A percentile compares a stretch with the other conserved stretches of the same genome.
Conservation (phyloP, 2,888 invertebrate species). For the Aporophyla nigra region DNA sequence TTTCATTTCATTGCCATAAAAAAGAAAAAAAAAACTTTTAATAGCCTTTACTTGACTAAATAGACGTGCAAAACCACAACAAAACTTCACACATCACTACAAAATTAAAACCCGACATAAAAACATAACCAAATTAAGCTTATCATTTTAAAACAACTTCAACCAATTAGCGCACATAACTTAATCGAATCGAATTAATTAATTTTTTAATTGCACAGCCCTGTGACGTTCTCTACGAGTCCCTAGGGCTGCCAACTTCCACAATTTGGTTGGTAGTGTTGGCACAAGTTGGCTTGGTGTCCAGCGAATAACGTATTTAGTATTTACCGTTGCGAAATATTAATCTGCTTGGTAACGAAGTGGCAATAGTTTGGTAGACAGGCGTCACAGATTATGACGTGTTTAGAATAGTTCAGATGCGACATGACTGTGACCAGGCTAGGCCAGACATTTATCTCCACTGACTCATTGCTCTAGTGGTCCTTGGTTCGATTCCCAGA, state of each 20-base stretch:
- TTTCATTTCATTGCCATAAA: no score
- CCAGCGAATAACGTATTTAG: slow-evolving; percentile 89
- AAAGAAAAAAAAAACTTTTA: no score
- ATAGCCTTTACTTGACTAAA: neutral
- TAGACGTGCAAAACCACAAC: slow-evolving; percentile 5
- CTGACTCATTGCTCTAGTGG: no score
- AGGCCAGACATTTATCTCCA: neutral
- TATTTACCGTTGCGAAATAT: slow-evolving; percentile 90
- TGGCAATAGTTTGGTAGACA: slow-evolving; percentile 81
- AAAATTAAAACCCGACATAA: slow-evolving; percentile 37
- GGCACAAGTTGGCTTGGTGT: slow-evolving; percentile 83
- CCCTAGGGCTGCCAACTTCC: slow-evolving; percentile 87
- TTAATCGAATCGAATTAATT: slow-evolving; percentile 66
- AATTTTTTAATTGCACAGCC: slow-evolving; percentile 71
- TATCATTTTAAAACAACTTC: slow-evolving; percentile 55
- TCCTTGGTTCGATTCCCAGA: no score
- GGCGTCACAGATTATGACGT: slow-evolving; percentile 75
- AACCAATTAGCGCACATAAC: slow-evolving; percentile 60
- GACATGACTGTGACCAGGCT: slow-evolving; percentile 43
- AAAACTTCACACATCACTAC: slow-evolving; percentile 8
- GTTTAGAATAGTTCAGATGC: slow-evolving; percentile 58
- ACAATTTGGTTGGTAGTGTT: slow-evolving; percentile 79
- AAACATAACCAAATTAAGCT: slow-evolving; percentile 48
- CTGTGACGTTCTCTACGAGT: slow-evolving; percentile 65
- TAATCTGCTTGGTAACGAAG: slow-evolving; percentile 87